phyloP scores from a whole-genome alignment of 2,888 invertebrate genomes.

The Ariolimax columbianus region DNA sequence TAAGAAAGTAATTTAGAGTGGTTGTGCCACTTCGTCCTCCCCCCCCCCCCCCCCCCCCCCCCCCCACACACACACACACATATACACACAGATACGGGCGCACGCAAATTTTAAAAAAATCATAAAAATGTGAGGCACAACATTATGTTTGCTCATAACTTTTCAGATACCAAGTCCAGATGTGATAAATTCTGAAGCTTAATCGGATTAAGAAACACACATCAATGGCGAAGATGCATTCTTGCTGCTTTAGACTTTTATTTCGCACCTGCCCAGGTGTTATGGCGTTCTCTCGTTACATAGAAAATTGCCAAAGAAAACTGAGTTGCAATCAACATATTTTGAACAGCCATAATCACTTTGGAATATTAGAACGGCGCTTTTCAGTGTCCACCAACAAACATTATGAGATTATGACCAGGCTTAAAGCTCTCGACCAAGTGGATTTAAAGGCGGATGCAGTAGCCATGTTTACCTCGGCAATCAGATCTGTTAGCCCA shows the following conservation, averaged over 20 bases:
- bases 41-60: too few relatives aligned
- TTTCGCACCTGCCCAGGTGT: too few relatives aligned
- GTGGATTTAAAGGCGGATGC: slow-evolving; percentile 41
- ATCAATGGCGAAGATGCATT: neutral
- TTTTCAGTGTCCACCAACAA: neutral
- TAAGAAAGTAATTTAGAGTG: too few relatives aligned
- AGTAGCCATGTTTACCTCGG: slow-evolving; percentile 64
- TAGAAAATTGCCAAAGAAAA: neutral
- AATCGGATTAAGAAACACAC: neutral
- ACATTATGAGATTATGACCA: slow-evolving; percentile 1
- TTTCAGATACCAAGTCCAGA: neutral
- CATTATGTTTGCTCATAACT: too few relatives aligned
- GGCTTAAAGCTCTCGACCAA: neutral
- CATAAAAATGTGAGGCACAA: too few relatives aligned
- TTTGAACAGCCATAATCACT: neutral
- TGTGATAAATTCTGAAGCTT: neutral
- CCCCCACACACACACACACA: too few relatives aligned
- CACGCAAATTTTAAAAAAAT: too few relatives aligned
- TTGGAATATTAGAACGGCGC: neutral
- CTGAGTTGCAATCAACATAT: neutral
- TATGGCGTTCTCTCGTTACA: neutral
- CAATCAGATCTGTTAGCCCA: slow-evolving; percentile 71
- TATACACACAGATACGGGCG: too few relatives aligned
- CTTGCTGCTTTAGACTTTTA: neutral
- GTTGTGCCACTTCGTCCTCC: too few relatives aligned